Percentiles rank a stretch among this genome's conserved stretches.
Conservation (phyloP, 1,140 invertebrate genomes). For the Drosophila micromelanica region DNA sequence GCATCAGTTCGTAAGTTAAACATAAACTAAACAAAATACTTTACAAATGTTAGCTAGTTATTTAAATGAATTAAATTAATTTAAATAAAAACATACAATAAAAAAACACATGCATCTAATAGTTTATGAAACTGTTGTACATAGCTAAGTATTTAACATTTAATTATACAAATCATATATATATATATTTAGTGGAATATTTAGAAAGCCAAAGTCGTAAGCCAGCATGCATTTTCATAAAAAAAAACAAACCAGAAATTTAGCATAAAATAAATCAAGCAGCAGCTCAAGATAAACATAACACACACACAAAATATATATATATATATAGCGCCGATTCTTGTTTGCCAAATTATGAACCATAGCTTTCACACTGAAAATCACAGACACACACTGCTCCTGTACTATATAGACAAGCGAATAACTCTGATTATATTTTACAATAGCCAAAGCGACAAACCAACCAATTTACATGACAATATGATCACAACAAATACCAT, state of each 20-base stretch:
- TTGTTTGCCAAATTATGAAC: slow-evolving; percentile 62
- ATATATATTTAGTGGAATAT: slow-evolving; percentile 49
- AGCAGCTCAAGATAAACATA: slow-evolving; percentile 49
- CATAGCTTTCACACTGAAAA: slow-evolving; percentile 33
- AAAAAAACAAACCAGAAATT: slow-evolving; percentile 18
- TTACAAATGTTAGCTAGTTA: slow-evolving; percentile 81
- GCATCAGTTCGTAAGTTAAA: slow-evolving; percentile 61
- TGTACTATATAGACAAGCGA: slow-evolving; percentile 56
- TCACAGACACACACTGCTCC: slow-evolving; percentile 48
- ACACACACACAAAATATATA: slow-evolving; percentile 27
- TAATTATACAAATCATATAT: slow-evolving; percentile 59
- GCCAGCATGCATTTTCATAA: slow-evolving; percentile 78
- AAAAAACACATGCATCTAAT: slow-evolving; percentile 58
- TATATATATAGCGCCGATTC: slow-evolving; percentile 55
- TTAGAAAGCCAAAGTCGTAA: slow-evolving; percentile 76
- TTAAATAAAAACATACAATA: background rate
- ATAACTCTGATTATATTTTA: slow-evolving; percentile 59
- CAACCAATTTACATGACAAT: slow-evolving; percentile 79
- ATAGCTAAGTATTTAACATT: slow-evolving; percentile 63
- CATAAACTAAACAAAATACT: slow-evolving; percentile 43
- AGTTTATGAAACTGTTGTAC: slow-evolving; percentile 81
- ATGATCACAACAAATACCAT: slow-evolving; percentile 51
- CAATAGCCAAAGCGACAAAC: slow-evolving; percentile 58
- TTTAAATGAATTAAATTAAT: slow-evolving; percentile 71
- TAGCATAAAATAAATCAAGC: slow-evolving; percentile 1